phyloP scores from a whole-genome alignment of 2,113 vertebrate genomes.

The Callipepla squamata region DNA sequence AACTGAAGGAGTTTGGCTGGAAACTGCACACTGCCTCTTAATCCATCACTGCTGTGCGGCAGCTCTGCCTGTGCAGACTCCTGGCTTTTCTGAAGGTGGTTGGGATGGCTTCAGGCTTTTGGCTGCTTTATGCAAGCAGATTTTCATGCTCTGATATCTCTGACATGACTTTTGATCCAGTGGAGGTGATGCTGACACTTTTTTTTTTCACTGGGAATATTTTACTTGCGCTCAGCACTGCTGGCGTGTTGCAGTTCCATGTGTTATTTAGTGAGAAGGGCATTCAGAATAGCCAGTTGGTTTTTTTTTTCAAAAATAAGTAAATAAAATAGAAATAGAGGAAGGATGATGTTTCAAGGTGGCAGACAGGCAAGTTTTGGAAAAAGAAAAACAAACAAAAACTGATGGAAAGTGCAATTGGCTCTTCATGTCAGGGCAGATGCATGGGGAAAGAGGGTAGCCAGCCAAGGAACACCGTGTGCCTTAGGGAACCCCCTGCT shows the following conservation, averaged over 20 bases:
- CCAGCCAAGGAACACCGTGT: not conserved
- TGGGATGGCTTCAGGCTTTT: slow-evolving; percentile 59
- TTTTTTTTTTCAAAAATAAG: not conserved
- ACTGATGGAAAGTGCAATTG: not conserved
- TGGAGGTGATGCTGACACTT: slow-evolving; percentile 31
- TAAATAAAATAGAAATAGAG: no score
- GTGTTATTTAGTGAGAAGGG: not conserved
- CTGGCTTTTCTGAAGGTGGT: not conserved
- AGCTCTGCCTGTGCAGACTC: not conserved
- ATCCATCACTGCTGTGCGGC: not conserved
- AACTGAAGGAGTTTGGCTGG: slow-evolving; percentile 22
- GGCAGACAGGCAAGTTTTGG: not conserved
- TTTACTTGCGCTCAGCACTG: slow-evolving; percentile 20
- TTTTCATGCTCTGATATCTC: slow-evolving; percentile 59
- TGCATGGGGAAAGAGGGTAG: not conserved
- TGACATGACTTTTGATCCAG: slow-evolving; percentile 65
- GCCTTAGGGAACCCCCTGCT: slow-evolving; percentile 20
- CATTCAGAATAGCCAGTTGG: not conserved
- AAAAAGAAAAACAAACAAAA: not conserved
- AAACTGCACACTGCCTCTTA: not conserved
- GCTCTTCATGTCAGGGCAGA: slow-evolving; percentile 1
- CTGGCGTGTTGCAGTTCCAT: not conserved
- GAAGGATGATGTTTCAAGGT: not conserved
- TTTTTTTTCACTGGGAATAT: slow-evolving; percentile 51
- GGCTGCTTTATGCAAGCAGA: slow-evolving; percentile 55